Percentiles rank a stretch among this genome's conserved stretches.
phyloP scores from a whole-genome alignment of 2,113 vertebrate genomes.

The Lepus americanus region DNA sequence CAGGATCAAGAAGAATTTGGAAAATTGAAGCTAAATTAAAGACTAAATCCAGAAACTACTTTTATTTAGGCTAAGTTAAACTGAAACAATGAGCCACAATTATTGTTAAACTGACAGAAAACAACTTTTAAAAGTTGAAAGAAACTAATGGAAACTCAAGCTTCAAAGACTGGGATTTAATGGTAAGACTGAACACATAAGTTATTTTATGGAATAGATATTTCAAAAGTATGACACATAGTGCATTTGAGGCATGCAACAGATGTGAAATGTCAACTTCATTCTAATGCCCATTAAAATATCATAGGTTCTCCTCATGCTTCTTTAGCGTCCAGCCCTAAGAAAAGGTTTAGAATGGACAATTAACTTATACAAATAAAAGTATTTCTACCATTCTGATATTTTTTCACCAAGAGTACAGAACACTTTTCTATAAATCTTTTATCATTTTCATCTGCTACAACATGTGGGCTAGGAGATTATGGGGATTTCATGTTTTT shows the following conservation, averaged over 20 bases:
- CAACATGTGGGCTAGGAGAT: not conserved
- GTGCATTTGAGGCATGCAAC: not conserved
- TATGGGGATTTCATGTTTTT: not conserved
- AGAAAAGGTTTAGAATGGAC: not conserved
- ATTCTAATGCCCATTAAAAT: not conserved
- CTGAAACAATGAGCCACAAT: slow-evolving; percentile 36
- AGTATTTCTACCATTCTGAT: not conserved
- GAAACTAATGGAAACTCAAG: not conserved
- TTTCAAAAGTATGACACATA: not conserved
- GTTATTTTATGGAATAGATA: not conserved
- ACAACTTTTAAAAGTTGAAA: slow-evolving; percentile 46
- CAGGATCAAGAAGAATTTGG: slow-evolving; percentile 35
- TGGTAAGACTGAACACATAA: not conserved
- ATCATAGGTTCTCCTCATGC: not conserved
- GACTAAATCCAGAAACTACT: slow-evolving; percentile 52
- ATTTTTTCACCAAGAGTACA: not conserved
- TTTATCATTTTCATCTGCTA: not conserved
- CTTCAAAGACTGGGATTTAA: not conserved
- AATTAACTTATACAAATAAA: not conserved
- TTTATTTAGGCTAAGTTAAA: slow-evolving; percentile 60
- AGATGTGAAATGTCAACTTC: not conserved
- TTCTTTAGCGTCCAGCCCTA: not conserved
- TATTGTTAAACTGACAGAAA: slow-evolving; percentile 51
- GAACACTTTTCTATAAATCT: not conserved
- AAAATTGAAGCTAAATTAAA: slow-evolving; percentile 62